Evolutionary conservation across 2,888 invertebrate genomes (phyloP), one percentile per base, ranked within the genome.

Genomic region (Drosophila paranaensis): DNA sequence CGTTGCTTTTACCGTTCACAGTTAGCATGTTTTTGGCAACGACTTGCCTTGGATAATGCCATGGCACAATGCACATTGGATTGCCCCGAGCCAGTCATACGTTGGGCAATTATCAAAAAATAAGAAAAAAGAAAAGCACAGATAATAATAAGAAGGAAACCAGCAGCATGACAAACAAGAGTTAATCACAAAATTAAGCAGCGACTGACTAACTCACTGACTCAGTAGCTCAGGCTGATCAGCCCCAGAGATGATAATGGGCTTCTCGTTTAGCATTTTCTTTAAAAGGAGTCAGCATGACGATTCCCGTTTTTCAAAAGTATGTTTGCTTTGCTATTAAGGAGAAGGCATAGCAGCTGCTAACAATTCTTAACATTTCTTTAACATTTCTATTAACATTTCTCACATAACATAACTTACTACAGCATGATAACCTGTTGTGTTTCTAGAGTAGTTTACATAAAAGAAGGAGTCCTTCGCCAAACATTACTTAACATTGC

Each of bases 81-180:
- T 14, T 39, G 39, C 25, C 35, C 6, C 37, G 25, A 13, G 8
- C 8, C 25, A 53, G 37, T 25, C 50, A 56, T 56, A 55, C 50
- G 33, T 46, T 27, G 27, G 62, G 37, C 58, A 74, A 58, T 74
- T 78, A 74, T 64, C 45, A 46, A 60, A 37, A 35, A 37, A 43
- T 63, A 20, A 2, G 2, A 20, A 20, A 20, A 20, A 20, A 20
- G 20, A 20, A 39, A 25, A 33, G 40, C 20, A 55, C 9, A 46
- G 39, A 39, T 54, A 27, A 39, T 45, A 43, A 16, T 20, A 8
- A 30, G 20, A 30, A 16, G 20, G 14, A 27, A 16, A 35, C 6
- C 20, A 54, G 13, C 20, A 54, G 13, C 13, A 39, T 39, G 16
- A 46, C 33, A 8, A 16, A 54, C 27, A 13, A 9, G 20, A 13